Evolutionary conservation across 2,113 vertebrate species (phyloP).

Genomic region (Dromiciops gliroides): DNA sequence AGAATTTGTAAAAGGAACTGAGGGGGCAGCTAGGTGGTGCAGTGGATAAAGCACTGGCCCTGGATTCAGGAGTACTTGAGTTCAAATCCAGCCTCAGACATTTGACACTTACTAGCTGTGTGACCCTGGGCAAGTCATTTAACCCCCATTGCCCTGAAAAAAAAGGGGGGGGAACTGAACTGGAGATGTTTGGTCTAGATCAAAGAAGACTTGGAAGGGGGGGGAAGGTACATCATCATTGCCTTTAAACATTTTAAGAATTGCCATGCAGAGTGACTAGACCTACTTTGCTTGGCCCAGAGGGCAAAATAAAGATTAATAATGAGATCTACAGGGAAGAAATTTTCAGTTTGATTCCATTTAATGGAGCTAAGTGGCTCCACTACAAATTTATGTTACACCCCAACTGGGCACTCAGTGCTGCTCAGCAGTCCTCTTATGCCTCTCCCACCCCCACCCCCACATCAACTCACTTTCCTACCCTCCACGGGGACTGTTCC

Average conservation of each 20-base stretch:
- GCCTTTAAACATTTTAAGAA: background rate
- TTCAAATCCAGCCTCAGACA: too few species aligned
- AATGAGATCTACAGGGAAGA: background rate
- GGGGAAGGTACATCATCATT: background rate
- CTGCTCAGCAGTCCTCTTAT: background rate
- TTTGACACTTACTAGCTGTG: too few species aligned
- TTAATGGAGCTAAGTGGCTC: background rate
- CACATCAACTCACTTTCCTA: background rate
- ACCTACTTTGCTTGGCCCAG: background rate
- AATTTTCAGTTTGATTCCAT: background rate
- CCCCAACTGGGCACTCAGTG: background rate
- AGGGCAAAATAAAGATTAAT: background rate
- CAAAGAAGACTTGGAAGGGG: background rate
- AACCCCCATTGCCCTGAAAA: too few species aligned
- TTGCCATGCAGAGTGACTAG: background rate
- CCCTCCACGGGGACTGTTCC: background rate
- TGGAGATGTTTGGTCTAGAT: background rate
- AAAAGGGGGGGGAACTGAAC: too few species aligned
- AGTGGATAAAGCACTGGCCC: too few species aligned
- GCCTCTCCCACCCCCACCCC: too few species aligned
- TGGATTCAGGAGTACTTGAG: too few species aligned
- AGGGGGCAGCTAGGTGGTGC: too few species aligned
- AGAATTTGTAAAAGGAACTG: background rate
- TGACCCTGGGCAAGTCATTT: too few species aligned
- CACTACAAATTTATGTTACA: background rate